A percentile compares a stretch with the other conserved stretches of the same genome.
Conservation (phyloP, 2,888 invertebrate genomes). For the Chelonus formosanus region DNA sequence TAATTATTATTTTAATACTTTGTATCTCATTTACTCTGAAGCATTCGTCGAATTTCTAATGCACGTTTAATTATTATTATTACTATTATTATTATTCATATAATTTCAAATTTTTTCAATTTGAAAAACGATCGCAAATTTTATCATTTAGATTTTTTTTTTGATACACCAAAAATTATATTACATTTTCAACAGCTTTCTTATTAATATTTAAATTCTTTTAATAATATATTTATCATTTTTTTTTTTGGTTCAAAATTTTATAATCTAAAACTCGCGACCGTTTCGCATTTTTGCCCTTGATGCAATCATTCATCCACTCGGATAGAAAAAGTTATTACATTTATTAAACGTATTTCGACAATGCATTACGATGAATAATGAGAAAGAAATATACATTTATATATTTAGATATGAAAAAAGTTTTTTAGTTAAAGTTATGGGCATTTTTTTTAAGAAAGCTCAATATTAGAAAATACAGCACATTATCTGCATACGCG, state of each 20-base stretch:
- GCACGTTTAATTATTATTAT: not conserved
- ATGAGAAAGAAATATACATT: slow-evolving; percentile 11
- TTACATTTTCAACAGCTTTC: not conserved
- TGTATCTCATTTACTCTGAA: slow-evolving; percentile 43
- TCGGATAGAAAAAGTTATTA: slow-evolving; percentile 34
- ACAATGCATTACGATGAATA: slow-evolving; percentile 2
- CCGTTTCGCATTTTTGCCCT: slow-evolving; percentile 11
- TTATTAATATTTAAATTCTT: not conserved
- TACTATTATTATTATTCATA: too few relatives aligned
- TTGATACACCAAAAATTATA: not conserved
- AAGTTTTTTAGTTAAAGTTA: slow-evolving; percentile 12
- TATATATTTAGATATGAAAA: not conserved
- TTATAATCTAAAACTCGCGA: slow-evolving; percentile 6
- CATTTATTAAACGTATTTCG: slow-evolving; percentile 18
- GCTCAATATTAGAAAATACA: slow-evolving; percentile 25
- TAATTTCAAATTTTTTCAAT: not conserved
- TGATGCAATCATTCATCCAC: slow-evolving; percentile 29
- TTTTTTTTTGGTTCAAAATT: not conserved
- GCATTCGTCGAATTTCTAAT: slow-evolving; percentile 10
- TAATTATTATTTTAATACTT: slow-evolving; percentile 19
- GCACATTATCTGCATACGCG: slow-evolving; percentile 22
- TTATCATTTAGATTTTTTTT: not conserved
- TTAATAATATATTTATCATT: slow-evolving; percentile 1
- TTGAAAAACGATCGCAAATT: not conserved
- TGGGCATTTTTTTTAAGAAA: too few relatives aligned